Base-by-base conservation (phyloP, 2,797 vertebrate species). In the Atherinosoma microstoma region DNA sequence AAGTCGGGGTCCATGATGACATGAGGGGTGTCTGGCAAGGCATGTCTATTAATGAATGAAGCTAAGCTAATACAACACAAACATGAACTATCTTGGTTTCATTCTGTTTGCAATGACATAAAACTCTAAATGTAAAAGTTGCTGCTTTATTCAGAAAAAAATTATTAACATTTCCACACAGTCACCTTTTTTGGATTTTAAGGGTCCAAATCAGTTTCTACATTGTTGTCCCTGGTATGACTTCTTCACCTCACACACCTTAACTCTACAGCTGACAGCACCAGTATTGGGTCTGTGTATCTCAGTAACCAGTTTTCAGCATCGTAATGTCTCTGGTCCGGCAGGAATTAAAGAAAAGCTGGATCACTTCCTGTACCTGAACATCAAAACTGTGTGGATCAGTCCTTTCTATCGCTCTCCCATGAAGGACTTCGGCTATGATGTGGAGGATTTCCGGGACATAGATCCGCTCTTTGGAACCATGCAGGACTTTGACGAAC, bases 401-500 rank as follows among this genome's bases (percentile, higher is more conserved):
- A 96, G 95, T 67, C 96, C 98, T 4, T 94, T 99, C 88, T 99
- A 96, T 84, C 96, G 95, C 75, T 99, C 98, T 18, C 93, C 96
- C 18, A 95, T 97, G 88, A 97, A 90, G 88, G 97, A 98, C 83
- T 96, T 96, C 6, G 95, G 95, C 34, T 96, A 97, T 0, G 98
- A 96, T 62, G 94, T 97, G 76, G 96, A 98, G 87, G 96, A 99
- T 78, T 99, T 98, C 90, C 93, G 63, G 15, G 94, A 90, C 12
- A 68, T 99, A 4, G 97, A 99, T 87, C 96, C 97, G 0, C 88
- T 97, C 62, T 99, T 98, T 87, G 98, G 98, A 75, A 97, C 96
- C 38, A 99, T 99, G 97, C 63, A 69, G 0, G 97, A 99, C 89
- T 98, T 99, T 84, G 97, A 99, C 8, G 88, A 95, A 15, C 94